These are phyloP conservation scores for Masticophis lateralis DNA, from an alignment of 2,797 vertebrate genomes.

Conservation along the genomic window DNA sequence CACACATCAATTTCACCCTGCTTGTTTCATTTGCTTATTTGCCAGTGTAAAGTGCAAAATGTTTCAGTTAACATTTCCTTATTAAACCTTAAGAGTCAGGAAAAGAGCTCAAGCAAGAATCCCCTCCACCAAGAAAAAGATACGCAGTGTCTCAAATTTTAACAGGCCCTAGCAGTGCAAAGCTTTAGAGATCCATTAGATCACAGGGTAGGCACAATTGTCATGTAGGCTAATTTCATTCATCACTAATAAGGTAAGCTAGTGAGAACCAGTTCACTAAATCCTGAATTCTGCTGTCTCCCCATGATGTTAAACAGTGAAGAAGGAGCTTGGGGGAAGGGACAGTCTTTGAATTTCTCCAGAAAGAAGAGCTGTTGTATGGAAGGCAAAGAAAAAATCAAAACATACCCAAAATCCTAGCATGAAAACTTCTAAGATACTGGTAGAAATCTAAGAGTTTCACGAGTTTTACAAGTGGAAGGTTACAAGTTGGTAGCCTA, in stretches of 20 bases:
- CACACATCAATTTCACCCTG: background rate
- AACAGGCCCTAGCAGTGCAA: background rate
- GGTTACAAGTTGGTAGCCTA: background rate
- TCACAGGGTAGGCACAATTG: background rate
- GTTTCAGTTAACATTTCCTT: background rate
- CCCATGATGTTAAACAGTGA: background rate
- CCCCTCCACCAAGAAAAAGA: background rate
- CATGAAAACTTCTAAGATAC: background rate
- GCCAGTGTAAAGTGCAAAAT: background rate
- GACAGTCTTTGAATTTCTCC: background rate
- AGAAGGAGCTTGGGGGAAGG: background rate
- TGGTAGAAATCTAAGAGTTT: background rate
- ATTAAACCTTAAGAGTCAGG: background rate
- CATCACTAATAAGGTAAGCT: background rate
- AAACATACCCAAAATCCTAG: background rate
- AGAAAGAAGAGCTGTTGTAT: background rate
- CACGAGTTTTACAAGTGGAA: background rate
- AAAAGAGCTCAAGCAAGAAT: background rate
- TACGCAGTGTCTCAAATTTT: background rate
- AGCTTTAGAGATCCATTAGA: background rate
- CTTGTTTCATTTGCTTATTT: background rate
- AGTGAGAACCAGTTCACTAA: background rate
- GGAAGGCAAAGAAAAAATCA: background rate
- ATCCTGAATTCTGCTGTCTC: background rate
- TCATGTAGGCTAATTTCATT: background rate